Conservation (phyloP, 2,888 invertebrate genomes). For the Campaea margaritaria region DNA sequence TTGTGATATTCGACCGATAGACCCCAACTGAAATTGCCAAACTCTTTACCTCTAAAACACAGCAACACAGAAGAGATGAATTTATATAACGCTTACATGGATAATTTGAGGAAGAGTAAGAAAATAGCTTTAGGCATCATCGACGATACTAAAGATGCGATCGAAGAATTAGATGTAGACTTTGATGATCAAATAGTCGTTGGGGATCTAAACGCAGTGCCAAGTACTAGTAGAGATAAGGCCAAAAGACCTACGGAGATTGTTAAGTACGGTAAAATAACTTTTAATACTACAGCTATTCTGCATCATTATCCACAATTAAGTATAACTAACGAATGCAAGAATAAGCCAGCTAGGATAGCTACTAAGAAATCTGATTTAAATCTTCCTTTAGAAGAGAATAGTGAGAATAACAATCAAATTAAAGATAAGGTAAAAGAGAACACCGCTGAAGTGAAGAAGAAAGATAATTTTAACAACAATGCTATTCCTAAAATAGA, state of each 20-base stretch:
- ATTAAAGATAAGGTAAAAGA: conserved; percentile 38
- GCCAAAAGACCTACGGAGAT: conserved; percentile 67
- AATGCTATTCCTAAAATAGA: conserved; percentile 58
- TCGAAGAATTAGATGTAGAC: conserved; percentile 60
- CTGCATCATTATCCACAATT: conserved; percentile 78
- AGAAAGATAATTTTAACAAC: conserved; percentile 69
- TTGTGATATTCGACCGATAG: conserved; percentile 82
- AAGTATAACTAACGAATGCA: conserved; percentile 56
- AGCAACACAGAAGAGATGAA: conserved; percentile 80
- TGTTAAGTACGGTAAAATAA: conserved; percentile 78
- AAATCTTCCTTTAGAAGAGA: conserved; percentile 54
- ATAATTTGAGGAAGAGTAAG: conserved; percentile 73
- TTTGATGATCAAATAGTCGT: conserved; percentile 51
- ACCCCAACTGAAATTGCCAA: conserved; percentile 74
- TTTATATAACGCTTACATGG: conserved; percentile 76
- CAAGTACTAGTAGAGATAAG: conserved; percentile 68
- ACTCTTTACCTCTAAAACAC: conserved; percentile 77
- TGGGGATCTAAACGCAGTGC: conserved; percentile 58
- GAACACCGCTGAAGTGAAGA: conserved; percentile 38
- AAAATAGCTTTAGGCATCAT: conserved; percentile 73
- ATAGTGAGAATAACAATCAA: conserved; percentile 70
- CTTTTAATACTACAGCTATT: conserved; percentile 78
- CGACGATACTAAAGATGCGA: conserved; percentile 72
- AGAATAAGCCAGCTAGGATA: conserved; percentile 41
- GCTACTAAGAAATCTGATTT: conserved; percentile 67